These are phyloP conservation scores for Tenebrio molitor DNA, from an alignment of 1,140 invertebrate species.

Conservation along the genomic window DNA sequence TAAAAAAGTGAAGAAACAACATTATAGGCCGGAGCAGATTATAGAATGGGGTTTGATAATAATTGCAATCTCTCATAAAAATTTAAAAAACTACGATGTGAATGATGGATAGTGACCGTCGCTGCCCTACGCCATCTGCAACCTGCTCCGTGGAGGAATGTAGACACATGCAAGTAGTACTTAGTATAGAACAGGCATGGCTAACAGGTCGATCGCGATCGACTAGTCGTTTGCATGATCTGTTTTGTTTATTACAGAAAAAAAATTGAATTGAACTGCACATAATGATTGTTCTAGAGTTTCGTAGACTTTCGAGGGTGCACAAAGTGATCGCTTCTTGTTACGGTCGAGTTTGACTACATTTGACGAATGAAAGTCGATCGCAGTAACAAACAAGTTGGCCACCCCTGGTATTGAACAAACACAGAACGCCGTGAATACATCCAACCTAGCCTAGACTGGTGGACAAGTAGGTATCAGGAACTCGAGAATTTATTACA, in stretches of 20 bases:
- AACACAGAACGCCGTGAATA: constrained; percentile 54
- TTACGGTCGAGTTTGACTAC: no score
- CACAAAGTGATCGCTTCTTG: no score
- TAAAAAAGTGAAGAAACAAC: constrained; percentile 54
- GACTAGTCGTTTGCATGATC: no score
- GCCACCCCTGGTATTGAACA: constrained; percentile 47
- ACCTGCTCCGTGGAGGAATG: constrained; percentile 58
- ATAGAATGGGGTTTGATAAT: constrained; percentile 43
- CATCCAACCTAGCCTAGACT: constrained; percentile 61
- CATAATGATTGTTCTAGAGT: no score
- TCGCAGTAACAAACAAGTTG: no score
- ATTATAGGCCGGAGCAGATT: constrained; percentile 57
- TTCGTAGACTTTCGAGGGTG: no score
- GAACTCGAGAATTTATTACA: constrained; percentile 47
- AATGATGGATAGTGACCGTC: constrained; percentile 42
- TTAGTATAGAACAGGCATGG: constrained; percentile 48
- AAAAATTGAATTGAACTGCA: no score
- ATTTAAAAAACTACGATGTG: constrained; percentile 50
- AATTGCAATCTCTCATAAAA: constrained; percentile 45
- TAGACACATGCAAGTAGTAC: constrained; percentile 54
- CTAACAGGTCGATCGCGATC: no score
- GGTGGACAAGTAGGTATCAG: constrained; percentile 59
- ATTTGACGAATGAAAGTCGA: no score
- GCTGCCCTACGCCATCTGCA: constrained; percentile 42
- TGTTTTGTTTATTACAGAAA: no score